phyloP scores from a whole-genome alignment of 2,797 vertebrate genomes.

The Pangasius larnaudii region DNA sequence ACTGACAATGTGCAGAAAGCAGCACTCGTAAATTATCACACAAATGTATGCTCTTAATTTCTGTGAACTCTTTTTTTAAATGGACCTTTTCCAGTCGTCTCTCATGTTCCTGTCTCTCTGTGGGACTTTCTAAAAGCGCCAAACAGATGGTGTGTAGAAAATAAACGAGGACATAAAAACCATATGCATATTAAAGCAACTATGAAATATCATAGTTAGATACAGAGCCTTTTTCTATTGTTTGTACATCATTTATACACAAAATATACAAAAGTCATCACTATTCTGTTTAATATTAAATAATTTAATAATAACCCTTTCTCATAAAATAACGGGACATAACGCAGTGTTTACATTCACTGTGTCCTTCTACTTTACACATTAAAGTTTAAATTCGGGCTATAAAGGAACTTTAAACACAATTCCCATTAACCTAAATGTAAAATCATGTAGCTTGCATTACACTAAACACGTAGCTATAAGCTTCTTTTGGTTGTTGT shows the following conservation, averaged over 20 bases:
- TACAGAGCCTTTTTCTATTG: not conserved
- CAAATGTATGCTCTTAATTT: not conserved
- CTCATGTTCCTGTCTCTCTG: not conserved
- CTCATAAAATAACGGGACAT: not conserved
- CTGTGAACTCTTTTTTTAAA: not conserved
- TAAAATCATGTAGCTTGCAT: not conserved
- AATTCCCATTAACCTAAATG: not conserved
- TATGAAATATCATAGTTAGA: not conserved
- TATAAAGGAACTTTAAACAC: not conserved
- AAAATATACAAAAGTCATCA: not conserved
- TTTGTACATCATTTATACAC: not conserved
- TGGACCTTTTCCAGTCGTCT: not conserved
- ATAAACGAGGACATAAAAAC: not conserved
- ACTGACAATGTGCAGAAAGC: not conserved
- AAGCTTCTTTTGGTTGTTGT: not conserved
- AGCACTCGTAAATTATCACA: not conserved
- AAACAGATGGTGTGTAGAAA: conserved; percentile 1
- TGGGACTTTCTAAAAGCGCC: not conserved
- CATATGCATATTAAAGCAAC: not conserved
- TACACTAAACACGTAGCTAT: not conserved
- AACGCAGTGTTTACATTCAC: not conserved
- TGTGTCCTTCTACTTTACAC: not conserved
- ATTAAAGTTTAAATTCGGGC: not conserved
- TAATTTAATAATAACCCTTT: not conserved
- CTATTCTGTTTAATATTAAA: not conserved